These are phyloP conservation scores for Hetaerina titia DNA, from an alignment of 2,888 invertebrate species.

Conservation along the genomic window DNA sequence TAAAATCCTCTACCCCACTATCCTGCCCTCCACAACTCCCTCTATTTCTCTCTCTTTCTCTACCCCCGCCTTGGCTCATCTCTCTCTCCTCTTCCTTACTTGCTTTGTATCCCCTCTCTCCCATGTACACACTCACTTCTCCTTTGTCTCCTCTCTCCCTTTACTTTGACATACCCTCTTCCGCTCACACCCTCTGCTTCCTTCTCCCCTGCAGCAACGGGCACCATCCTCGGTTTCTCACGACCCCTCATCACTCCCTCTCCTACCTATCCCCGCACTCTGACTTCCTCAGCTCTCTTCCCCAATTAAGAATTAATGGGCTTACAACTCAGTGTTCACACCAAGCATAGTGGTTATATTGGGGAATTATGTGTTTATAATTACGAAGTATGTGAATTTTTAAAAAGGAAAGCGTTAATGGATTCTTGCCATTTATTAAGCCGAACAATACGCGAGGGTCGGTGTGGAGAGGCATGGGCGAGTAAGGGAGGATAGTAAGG, in stretches of 20 bases:
- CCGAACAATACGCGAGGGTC: not conserved
- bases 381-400: not conserved
- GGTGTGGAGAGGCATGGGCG: not conserved
- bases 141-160: not conserved
- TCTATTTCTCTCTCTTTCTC: not conserved
- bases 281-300: not conserved
- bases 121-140: no score
- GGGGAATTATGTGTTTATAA: not conserved
- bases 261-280: not conserved
- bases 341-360: not conserved
- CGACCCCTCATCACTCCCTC: not conserved
- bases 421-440: not conserved
- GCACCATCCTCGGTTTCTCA: not conserved
- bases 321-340: not conserved
- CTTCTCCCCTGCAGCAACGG: no score
- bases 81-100: not conserved
- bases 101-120: not conserved
- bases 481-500: not conserved
- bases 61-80: not conserved
- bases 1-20: not conserved
- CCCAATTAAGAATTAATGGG: conserved; percentile 2
- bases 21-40: not conserved
- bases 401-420: not conserved
- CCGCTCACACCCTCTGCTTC: no score
- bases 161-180: not conserved